Base-by-base conservation (phyloP, 2,797 vertebrate species). In the Garrulus glandarius region DNA sequence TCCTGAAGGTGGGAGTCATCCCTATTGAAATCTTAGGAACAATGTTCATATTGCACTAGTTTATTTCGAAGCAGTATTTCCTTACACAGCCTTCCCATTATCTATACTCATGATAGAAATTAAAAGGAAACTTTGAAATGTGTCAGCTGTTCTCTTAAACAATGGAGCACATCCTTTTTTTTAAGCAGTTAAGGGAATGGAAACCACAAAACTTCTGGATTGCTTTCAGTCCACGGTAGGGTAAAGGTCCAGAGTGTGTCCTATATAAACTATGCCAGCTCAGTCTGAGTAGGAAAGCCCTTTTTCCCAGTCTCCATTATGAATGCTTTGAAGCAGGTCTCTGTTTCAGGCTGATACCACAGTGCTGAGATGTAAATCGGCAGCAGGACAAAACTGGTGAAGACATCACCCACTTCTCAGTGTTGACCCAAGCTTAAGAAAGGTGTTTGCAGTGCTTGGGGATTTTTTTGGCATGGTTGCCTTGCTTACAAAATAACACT, bases 261-360 rank as follows among this genome's bases (percentile, higher is more conserved):
- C n/a, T 17, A 0, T 3, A 8, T 9, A 11, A 79, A 32, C 22
- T 21, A 1, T 44, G 19, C 46, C 15, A 69, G 41, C 2, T 7
- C 24, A 43, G 30, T 29, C 30, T 64, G 57, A 12, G 23, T 36
- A 21, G 47, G 50, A 32, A 49, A 60, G 32, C 19, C 22, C 30
- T 63, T 37, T 47, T 75, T 15, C 53, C 69, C n/a, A 9, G 13
- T 63, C 21, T 37, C 22, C 0, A 4, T 3, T 47, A 12, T 17
- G 34, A 78, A 53, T 57, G 39, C 67, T 84, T 84, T 77, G 43
- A 65, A 88, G 34, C 18, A 29, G 65, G 15, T 63, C 53, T 87
- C 37, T 1, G 4, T 79, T 56, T 60, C 44, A 59, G 69, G 44
- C 23, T 81, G 57, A 41, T 82, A 27, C 19, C 1, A 1, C 36